phyloP scores from a whole-genome alignment of 2,888 invertebrate genomes.

The Acholoe squamosa region DNA sequence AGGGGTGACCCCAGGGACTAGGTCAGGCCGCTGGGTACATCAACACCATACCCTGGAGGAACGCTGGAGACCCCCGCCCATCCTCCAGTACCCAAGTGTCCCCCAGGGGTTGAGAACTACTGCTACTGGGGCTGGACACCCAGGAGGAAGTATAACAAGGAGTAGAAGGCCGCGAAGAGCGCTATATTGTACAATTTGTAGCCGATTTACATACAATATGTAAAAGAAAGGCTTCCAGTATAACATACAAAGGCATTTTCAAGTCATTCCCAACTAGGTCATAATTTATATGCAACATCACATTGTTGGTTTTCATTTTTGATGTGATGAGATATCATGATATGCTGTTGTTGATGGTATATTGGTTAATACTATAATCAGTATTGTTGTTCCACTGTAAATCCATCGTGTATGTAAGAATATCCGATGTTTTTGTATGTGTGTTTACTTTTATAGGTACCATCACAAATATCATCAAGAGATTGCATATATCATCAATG shows the following conservation, averaged over 20 bases:
- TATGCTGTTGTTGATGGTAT: not conserved
- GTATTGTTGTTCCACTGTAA: too few relatives aligned
- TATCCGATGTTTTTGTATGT: too few relatives aligned
- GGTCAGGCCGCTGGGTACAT: not conserved
- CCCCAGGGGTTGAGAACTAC: not conserved
- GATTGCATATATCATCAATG: too few relatives aligned
- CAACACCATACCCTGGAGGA: not conserved
- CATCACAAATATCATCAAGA: too few relatives aligned
- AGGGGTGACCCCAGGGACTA: not conserved
- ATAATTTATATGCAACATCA: not conserved
- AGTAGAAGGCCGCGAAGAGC: too few relatives aligned
- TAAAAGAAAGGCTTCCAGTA: not conserved
- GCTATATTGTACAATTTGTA: too few relatives aligned
- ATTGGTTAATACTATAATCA: not conserved
- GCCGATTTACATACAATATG: not conserved
- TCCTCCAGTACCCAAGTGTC: not conserved
- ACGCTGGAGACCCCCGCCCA: too few relatives aligned
- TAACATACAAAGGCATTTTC: not conserved
- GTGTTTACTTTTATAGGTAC: too few relatives aligned
- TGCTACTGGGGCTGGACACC: too few relatives aligned
- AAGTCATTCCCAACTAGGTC: not conserved
- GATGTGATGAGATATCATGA: not conserved
- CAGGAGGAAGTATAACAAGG: too few relatives aligned
- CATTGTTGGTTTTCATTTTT: constrained; percentile 7
- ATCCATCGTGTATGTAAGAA: too few relatives aligned